Conservation (phyloP, 1,140 invertebrate species). For the Atta texana region DNA sequence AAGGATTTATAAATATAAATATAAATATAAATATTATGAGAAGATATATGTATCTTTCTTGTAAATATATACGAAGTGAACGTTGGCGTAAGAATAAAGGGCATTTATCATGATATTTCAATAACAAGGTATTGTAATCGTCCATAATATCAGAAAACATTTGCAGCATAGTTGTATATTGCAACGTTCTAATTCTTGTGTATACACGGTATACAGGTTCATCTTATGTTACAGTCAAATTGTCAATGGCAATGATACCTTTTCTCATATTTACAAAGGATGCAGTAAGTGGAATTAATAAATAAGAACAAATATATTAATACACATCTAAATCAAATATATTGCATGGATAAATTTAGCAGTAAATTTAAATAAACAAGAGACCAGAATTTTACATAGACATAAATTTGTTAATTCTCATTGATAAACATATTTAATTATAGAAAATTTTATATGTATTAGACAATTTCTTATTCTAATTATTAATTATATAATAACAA, state of each 20-base stretch:
- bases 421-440: too few species aligned
- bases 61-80: conserved; percentile 88
- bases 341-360: not conserved
- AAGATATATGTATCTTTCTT: not conserved
- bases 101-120: conserved; percentile 90
- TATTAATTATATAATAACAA: too few species aligned
- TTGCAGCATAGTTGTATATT: conserved; percentile 85
- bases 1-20: too few species aligned
- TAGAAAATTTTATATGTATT: too few species aligned
- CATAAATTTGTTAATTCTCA: too few species aligned
- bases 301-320: not conserved
- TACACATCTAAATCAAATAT: conserved; percentile 5
- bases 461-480: too few species aligned
- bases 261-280: conserved; percentile 67
- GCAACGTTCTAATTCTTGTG: conserved; percentile 85
- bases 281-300: not conserved
- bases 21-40: too few species aligned
- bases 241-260: conserved; percentile 73
- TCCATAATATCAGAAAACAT: conserved; percentile 89
- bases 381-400: too few species aligned
- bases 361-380: too few species aligned
- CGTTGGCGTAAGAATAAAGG: conserved; percentile 92
- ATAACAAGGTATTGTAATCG: conserved; percentile 91
- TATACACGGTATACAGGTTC: conserved; percentile 78
- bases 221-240: conserved; percentile 76